These are phyloP conservation scores for Perccottus glenii DNA, from an alignment of 2,113 vertebrate species.

Conservation along the genomic window DNA sequence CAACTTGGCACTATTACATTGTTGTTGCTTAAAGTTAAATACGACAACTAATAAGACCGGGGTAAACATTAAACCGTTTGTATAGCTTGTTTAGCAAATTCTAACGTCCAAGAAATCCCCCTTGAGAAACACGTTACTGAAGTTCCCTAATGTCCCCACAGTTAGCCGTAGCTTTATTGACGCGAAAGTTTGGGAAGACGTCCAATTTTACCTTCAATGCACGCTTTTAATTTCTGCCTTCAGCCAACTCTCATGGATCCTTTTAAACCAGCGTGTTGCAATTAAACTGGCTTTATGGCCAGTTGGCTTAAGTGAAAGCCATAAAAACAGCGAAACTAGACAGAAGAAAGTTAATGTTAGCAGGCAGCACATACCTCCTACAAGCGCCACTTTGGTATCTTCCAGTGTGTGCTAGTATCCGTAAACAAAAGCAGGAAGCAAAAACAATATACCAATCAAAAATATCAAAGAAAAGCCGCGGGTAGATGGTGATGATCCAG, in stretches of 20 bases:
- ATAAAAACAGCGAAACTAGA: constrained; percentile 30
- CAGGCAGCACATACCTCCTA: constrained; percentile 66
- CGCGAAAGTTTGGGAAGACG: constrained; percentile 43
- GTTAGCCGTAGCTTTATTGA: neutral
- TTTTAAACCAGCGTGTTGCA: neutral
- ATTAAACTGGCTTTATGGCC: no score
- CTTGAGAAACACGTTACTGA: neutral
- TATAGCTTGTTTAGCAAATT: neutral
- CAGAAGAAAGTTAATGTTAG: constrained; percentile 42
- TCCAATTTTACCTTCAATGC: neutral
- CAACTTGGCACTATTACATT: neutral
- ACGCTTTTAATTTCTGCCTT: neutral
- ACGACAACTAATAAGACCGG: neutral
- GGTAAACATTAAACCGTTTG: constrained; percentile 4
- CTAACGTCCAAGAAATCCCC: neutral
- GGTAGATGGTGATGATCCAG: neutral
- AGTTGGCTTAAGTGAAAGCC: neutral
- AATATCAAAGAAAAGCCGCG: constrained; percentile 11
- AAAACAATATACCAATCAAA: constrained; percentile 15
- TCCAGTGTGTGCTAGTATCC: constrained; percentile 46
- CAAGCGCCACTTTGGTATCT: constrained; percentile 78
- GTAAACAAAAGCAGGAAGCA: constrained; percentile 9
- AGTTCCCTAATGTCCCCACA: neutral
- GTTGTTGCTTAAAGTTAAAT: neutral
- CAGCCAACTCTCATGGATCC: neutral